Base-by-base conservation (phyloP, 2,113 vertebrate genomes). In the Nannospalax galili region DNA sequence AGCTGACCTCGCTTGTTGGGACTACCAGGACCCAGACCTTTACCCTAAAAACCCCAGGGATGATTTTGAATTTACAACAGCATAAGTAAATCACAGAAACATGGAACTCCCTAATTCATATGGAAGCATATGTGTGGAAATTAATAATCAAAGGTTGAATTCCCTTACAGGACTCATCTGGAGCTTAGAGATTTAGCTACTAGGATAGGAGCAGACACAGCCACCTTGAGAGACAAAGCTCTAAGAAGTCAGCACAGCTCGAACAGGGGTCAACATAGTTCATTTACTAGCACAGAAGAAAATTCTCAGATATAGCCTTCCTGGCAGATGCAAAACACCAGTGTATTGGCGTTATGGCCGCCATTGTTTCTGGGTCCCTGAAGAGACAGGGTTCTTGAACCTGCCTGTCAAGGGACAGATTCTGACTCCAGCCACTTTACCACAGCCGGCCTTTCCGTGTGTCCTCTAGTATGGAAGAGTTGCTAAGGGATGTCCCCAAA, bases 61-160 rank as follows among this genome's bases (percentile, higher is more conserved):
- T 60, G 30, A 84, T 48, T 92, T 82, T 42, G 60, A 64, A 79
- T 32, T 15, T 70, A 3, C 35, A 69, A 7, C 37, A 45, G 15
- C 15, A 10, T 24, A 74, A 74, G 7, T 24, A 74, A 74, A 79
- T 6, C 48, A 35, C 15, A 75, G 42, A 67, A 75, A 10, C 22
- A 15, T 0, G 19, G 35, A 7, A 0, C 17, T 11, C 15, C 1
- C n/a, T 28, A 48, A 52, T 24, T 62, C n/a, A 11, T 32, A 26
- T 19, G 16, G 9, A 42, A 20, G 35, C 2, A 2, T 12, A 1
- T 1, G 4, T 1, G 5, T 56, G 4, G 28, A 5, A 12, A 73
- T 32, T 58, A 45, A 20, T 10, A 35, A 28, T 52, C 40, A 17
- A 30, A 56, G 30, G 7, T 5, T 45, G 69, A n/a, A 60, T 84